Evolutionary conservation across 1,140 invertebrate species (phyloP), one percentile per base, ranked within the genome.

Genomic region (Zophobas morio): DNA sequence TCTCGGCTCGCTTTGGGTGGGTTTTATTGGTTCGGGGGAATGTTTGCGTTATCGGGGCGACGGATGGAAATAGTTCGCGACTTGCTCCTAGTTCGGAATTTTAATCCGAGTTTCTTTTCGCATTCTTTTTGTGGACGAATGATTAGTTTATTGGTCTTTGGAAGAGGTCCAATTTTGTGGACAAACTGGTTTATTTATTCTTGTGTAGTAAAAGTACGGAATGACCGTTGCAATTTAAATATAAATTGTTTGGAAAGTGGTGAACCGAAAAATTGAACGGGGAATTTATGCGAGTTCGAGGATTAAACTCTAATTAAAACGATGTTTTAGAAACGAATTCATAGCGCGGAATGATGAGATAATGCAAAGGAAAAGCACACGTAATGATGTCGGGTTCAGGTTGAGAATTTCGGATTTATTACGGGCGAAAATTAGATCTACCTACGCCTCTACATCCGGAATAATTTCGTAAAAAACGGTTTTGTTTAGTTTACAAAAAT

Each of bases 141-240:
- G 56, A 60, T 60, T 36, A 60, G 56, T 60, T 60, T 60, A 20
- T 60, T 39, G 56, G 56, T 60, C 35, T n/a, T 60, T 60, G 56
- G 56, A 60, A 60, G 35, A 39, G 36, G 33, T 35, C 56, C 56
- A 60, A 60, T 37, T 60, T 46, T 46, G 3, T 8, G 3, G 42
- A 46, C 20, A 20, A 20, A 20, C 20, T 32, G 49, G 3, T 36
- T 39, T 0, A 36, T 2, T 35, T 60, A 20, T 60, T 36, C 37
- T 37, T 60, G 37, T 39, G n/a, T 33, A 60, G 6, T 36, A 20
- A 60, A 60, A 46, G 8, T 46, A 4, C 42, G 3, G 42, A 46
- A 46, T 8, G 42, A 46, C 42, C 20, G 20, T 20, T 20, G 20
- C 20, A 20, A 20, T 20, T 46, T 8, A 46, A 46, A 8, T 46